These are phyloP conservation scores for Nomada hirtipes DNA, from an alignment of 2,888 invertebrate species.

Conservation along the genomic window DNA sequence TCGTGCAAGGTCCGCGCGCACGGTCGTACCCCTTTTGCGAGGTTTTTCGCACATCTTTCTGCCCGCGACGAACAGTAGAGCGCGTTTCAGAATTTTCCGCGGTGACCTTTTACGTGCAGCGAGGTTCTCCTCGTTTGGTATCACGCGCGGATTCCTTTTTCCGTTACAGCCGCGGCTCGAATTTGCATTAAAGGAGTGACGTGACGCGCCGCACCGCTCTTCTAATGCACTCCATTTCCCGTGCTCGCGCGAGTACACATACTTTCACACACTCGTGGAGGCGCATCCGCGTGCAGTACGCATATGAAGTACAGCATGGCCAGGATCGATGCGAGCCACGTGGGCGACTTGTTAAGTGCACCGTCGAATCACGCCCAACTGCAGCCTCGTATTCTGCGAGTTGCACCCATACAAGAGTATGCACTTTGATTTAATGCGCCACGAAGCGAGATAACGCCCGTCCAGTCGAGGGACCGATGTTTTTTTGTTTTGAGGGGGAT, in stretches of 20 bases:
- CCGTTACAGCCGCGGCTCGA: constrained; percentile 31
- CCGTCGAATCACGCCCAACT: constrained; percentile 68
- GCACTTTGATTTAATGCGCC: constrained; percentile 67
- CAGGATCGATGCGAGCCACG: constrained; percentile 67
- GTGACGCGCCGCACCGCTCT: constrained; percentile 47
- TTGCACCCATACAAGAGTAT: constrained; percentile 66
- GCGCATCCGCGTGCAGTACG: constrained; percentile 1
- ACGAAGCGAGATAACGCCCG: constrained; percentile 57
- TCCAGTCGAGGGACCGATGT: constrained; percentile 35
- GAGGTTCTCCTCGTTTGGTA: constrained; percentile 55
- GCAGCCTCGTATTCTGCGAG: constrained; percentile 60
- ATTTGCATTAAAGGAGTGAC: constrained; percentile 63
- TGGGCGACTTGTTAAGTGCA: constrained; percentile 73
- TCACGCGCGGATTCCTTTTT: constrained; percentile 51
- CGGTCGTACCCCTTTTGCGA: constrained; percentile 46
- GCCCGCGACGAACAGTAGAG: constrained; percentile 8
- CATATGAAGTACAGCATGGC: constrained; percentile 6
- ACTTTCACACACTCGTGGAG: not conserved
- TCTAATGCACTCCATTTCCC: constrained; percentile 55
- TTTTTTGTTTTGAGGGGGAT: constrained; percentile 26
- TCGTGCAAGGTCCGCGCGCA: constrained; percentile 6
- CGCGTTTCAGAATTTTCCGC: constrained; percentile 52
- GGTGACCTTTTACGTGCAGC: constrained; percentile 51
- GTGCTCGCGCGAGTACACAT: not conserved
- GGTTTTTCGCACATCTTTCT: constrained; percentile 1